Evolutionary conservation across 2,888 invertebrate genomes (phyloP).

Genomic region (Synanthedon formicaeformis): DNA sequence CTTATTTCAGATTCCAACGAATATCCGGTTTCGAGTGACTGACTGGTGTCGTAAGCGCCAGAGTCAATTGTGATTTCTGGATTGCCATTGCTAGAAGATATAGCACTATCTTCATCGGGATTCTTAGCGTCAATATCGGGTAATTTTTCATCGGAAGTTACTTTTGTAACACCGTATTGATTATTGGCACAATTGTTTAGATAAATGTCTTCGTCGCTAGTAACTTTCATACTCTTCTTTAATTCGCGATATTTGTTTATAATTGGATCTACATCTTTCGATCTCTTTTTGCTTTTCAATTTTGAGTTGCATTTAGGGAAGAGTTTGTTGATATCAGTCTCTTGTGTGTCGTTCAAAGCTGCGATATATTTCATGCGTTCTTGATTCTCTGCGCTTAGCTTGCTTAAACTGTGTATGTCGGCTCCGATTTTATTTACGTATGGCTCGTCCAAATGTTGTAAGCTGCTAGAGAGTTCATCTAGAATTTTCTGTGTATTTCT

Average conservation of each 20-base stretch:
- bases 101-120: conserved; percentile 62
- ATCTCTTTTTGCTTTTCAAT: conserved; percentile 63
- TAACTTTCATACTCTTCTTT: conserved; percentile 57
- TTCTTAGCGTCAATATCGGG: conserved; percentile 52
- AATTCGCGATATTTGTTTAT: conserved; percentile 62
- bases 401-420: conserved; percentile 70
- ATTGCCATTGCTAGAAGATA: conserved; percentile 60
- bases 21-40: conserved; percentile 64
- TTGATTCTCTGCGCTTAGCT: conserved; percentile 69
- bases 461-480: conserved; percentile 59
- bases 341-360: conserved; percentile 62
- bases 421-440: conserved; percentile 71
- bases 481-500: conserved; percentile 60
- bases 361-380: conserved; percentile 72
- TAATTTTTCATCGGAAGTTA: conserved; percentile 40
- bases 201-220: conserved; percentile 54
- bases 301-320: conserved; percentile 63
- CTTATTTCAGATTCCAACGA: conserved; percentile 70
- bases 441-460: conserved; percentile 72
- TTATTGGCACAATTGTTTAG: conserved; percentile 62
- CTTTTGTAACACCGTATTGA: conserved; percentile 43
- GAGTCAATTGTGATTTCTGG: conserved; percentile 65
- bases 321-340: conserved; percentile 55
- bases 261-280: conserved; percentile 60
- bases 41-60: conserved; percentile 59